A percentile compares a stretch with the other conserved stretches of the same genome.
These are phyloP conservation scores for Phyllostomus hastatus DNA, from an alignment of 2,113 vertebrate species.

Conservation along the genomic window DNA sequence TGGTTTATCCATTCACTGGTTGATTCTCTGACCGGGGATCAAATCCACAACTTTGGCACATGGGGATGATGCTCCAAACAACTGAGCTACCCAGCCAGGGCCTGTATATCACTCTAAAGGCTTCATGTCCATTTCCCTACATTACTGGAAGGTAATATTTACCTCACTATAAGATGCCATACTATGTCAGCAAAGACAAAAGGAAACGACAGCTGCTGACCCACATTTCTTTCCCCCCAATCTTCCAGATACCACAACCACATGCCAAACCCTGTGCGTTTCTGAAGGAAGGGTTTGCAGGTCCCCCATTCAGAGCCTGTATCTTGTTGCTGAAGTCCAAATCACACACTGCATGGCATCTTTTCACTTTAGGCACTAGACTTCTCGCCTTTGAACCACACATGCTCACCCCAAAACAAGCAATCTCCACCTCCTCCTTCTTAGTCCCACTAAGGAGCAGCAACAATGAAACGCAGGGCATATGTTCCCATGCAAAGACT, in stretches of 20 bases:
- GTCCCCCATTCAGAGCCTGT: accelerated
- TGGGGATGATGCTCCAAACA: too few relatives aligned
- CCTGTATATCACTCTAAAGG: neutral
- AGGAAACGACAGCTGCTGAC: neutral
- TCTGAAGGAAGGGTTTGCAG: neutral
- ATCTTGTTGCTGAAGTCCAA: neutral
- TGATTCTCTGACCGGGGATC: too few relatives aligned
- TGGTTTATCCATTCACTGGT: too few relatives aligned
- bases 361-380: neutral
- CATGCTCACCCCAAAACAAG: neutral
- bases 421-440: accelerated
- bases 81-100: too few relatives aligned
- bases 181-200: neutral
- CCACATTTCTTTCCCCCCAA: neutral
- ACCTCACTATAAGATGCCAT: neutral
- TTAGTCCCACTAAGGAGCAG: neutral
- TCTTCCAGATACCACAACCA: neutral
- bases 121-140: neutral
- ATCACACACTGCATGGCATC: accelerated
- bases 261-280: neutral
- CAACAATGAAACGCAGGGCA: accelerated
- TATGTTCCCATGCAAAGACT: accelerated
- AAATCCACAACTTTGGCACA: too few relatives aligned
- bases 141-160: neutral
- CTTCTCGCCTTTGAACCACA: neutral